Conservation (phyloP, 2,888 invertebrate species). For the Drosophila sordidapex region DNA sequence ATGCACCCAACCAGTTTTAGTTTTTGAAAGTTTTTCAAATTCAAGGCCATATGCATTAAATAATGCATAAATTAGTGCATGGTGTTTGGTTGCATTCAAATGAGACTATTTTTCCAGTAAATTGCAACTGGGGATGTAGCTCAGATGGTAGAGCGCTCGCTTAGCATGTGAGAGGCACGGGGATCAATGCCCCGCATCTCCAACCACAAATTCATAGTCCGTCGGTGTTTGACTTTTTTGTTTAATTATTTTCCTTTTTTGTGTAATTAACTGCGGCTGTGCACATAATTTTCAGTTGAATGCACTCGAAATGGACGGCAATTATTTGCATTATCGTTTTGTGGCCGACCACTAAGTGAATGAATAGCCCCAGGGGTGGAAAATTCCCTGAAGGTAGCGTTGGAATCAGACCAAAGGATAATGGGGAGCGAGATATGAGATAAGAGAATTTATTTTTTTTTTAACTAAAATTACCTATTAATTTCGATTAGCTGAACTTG, state of each 20-base stretch:
- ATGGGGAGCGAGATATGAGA: neutral
- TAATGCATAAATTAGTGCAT: slow-evolving; percentile 8
- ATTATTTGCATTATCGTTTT: slow-evolving; percentile 70
- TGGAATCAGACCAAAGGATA: neutral
- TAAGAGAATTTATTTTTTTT: neutral
- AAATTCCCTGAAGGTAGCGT: neutral
- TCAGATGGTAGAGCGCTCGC: slow-evolving; percentile 85
- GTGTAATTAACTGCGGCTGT: slow-evolving; percentile 43
- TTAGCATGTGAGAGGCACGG: slow-evolving; percentile 85
- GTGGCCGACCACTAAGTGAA: slow-evolving; percentile 25
- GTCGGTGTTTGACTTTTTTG: slow-evolving; percentile 10
- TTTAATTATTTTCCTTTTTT: slow-evolving; percentile 33
- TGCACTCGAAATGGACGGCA: slow-evolving; percentile 52
- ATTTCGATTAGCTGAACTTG: neutral
- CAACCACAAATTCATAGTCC: slow-evolving; percentile 44
- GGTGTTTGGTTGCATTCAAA: slow-evolving; percentile 20
- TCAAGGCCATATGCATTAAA: slow-evolving; percentile 29
- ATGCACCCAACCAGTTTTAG: slow-evolving; percentile 52
- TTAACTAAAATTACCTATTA: neutral
- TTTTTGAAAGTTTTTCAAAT: slow-evolving; percentile 14
- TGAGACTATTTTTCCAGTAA: rapidly evolving
- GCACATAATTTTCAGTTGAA: slow-evolving; percentile 51
- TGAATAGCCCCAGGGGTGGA: slow-evolving; percentile 14
- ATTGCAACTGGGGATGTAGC: slow-evolving; percentile 83
- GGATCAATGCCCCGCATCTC: slow-evolving; percentile 85